phyloP scores from a whole-genome alignment of 2,113 vertebrate species.

The Nesogale talazaci region DNA sequence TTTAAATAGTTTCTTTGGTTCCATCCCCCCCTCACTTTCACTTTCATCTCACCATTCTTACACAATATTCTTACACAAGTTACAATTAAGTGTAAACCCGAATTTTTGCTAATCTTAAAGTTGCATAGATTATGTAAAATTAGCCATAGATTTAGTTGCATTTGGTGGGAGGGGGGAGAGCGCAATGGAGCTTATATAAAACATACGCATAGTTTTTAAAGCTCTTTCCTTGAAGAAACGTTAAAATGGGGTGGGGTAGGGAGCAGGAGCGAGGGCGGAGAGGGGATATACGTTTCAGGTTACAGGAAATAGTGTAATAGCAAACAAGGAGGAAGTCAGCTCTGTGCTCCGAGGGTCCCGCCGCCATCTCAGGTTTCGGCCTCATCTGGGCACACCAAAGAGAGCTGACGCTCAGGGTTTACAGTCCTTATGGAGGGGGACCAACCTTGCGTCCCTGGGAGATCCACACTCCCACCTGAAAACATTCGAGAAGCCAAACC shows the following conservation, averaged over 20 bases:
- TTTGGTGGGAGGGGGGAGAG: not conserved
- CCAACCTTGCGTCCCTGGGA: constrained; percentile 74
- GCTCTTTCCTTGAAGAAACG: constrained; percentile 1
- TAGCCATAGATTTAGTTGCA: constrained; percentile 23
- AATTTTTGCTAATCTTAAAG: constrained; percentile 54
- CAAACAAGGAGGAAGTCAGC: constrained; percentile 71
- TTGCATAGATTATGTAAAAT: not conserved
- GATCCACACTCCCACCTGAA: constrained; percentile 71
- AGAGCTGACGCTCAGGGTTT: not conserved
- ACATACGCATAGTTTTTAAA: not conserved
- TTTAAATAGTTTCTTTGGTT: constrained; percentile 50
- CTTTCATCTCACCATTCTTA: not conserved
- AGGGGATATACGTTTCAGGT: constrained; percentile 76
- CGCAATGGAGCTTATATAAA: not conserved
- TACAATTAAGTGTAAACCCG: constrained; percentile 4
- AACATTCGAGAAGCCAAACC: constrained; percentile 70
- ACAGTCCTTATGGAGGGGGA: constrained; percentile 77
- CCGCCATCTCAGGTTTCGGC: constrained; percentile 73
- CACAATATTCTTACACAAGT: not conserved
- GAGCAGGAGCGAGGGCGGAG: constrained; percentile 51
- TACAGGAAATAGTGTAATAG: constrained; percentile 80
- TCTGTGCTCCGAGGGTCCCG: constrained; percentile 59
- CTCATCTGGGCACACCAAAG: constrained; percentile 22
- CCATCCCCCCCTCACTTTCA: too few relatives aligned
- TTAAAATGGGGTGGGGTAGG: constrained; percentile 48